These are phyloP conservation scores for Parauchenoglanis ngamensis DNA, from an alignment of 2,797 vertebrate genomes.

Conservation along the genomic window DNA sequence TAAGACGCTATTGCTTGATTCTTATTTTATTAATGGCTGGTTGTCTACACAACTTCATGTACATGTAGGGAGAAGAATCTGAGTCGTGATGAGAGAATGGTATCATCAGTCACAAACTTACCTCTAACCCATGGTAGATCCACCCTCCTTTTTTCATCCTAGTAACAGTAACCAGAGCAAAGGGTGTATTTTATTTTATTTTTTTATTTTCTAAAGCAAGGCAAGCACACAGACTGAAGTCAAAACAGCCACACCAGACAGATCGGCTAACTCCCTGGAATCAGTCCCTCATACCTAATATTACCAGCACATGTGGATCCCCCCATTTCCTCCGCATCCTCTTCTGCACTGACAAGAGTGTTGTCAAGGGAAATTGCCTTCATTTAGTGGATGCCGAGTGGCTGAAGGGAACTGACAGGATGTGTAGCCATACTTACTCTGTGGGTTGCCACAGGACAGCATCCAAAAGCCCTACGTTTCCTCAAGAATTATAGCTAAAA, in stretches of 20 bases:
- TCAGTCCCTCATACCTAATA: conserved; percentile 39
- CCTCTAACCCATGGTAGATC: background rate
- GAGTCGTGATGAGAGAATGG: no score
- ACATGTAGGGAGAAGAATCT: no score
- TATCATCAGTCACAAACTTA: background rate
- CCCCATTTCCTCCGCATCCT: conserved; percentile 34
- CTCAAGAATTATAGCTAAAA: conserved; percentile 16
- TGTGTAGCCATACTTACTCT: conserved; percentile 11
- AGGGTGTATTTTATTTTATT: conserved; percentile 21
- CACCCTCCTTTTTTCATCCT: background rate
- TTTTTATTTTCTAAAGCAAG: conserved; percentile 43
- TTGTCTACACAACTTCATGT: background rate
- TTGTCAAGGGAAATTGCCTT: conserved; percentile 45
- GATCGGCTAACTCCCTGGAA: conserved; percentile 38
- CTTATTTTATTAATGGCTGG: background rate
- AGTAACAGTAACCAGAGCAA: conserved; percentile 10
- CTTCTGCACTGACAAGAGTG: conserved; percentile 40
- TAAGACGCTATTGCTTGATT: background rate
- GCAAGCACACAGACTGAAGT: conserved; percentile 26
- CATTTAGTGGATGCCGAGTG: conserved; percentile 43
- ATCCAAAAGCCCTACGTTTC: conserved; percentile 26
- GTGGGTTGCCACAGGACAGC: conserved; percentile 18
- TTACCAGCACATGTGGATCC: conserved; percentile 32
- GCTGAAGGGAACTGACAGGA: conserved; percentile 27
- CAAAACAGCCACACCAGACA: conserved; percentile 41